Base-by-base conservation (phyloP, 1,140 invertebrate genomes). In the Hypsibius dujardini region DNA sequence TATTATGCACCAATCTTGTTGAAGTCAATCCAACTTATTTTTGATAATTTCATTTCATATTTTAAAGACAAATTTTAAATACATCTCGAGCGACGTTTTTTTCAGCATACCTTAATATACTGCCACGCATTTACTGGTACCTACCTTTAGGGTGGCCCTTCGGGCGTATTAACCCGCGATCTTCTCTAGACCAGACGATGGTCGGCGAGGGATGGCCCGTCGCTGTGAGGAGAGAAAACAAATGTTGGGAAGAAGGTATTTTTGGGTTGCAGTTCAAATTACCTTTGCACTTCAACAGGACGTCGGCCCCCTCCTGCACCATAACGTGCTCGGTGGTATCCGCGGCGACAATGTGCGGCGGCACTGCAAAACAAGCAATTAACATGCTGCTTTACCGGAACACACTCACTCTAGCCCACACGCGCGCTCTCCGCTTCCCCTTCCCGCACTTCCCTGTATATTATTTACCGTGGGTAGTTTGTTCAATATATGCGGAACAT, bases 251-350 rank as follows among this genome's bases (percentile, higher is more conserved):
- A 28, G 28, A 28, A 28, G 28, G 28, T 28, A 28, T 28, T 28
- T 28, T 28, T 28, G 28, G 28, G 28, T 28, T 28, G 28, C 28
- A 28, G 28, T 28, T 28, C 28, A 28, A 28, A 28, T 28, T 28
- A 28, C 28, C 28, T 45, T 67, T 67, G 42, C 62, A 67, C 42
- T 67, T 67, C 42, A 67, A 45, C 12, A 42, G 12, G 62, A 67
- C 62, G 62, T 67, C 62, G 7, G 12, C 12, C 42, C 42, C 62
- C 42, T 67, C 62, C 12, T 67, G 12, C 12, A 45, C 62, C 62
- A 67, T 67, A 42, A 67, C 62, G 62, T 12, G 7, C 3, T 67
- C 62, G 12, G 62, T 67, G 3, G 62, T 67, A 15, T 67, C 62
- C 12, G 12, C 62, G 62, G 62, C 62, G 12, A 67, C 45, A 15